Conservation (phyloP, 2,113 vertebrate species). For the Carettochelys insculpta region DNA sequence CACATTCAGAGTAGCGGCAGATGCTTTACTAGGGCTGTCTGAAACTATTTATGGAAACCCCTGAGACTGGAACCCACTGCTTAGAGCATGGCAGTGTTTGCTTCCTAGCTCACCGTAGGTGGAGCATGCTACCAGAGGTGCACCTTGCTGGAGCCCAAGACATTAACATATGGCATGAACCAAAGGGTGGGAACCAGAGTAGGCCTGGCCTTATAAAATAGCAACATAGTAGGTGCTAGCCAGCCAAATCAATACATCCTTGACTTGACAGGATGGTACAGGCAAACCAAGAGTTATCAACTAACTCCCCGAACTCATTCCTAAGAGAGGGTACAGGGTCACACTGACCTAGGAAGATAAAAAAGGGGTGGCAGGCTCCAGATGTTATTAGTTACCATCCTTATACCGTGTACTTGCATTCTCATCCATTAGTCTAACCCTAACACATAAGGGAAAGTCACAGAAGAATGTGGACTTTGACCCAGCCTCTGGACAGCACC, state of each 20-base stretch:
- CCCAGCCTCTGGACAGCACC: background rate
- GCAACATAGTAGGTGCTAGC: background rate
- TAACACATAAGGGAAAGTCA: background rate
- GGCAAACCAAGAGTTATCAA: background rate
- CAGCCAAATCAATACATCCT: background rate
- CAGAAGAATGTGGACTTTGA: background rate
- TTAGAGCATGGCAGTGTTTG: background rate
- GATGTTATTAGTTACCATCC: no score
- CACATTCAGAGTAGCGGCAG: no score
- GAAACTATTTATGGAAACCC: background rate
- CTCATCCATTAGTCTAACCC: no score
- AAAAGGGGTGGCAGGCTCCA: no score
- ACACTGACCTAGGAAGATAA: background rate
- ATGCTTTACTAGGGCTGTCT: no score
- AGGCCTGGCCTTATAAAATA: background rate
- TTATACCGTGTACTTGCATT: no score
- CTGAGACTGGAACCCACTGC: background rate
- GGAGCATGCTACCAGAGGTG: background rate
- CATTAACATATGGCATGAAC: background rate
- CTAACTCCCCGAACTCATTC: background rate
- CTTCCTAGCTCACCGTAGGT: background rate
- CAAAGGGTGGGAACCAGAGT: background rate
- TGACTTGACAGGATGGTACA: background rate
- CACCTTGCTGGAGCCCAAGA: background rate
- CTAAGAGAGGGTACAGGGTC: background rate